Conservation (phyloP, 2,113 vertebrate species). For the Dromiciops gliroides region DNA sequence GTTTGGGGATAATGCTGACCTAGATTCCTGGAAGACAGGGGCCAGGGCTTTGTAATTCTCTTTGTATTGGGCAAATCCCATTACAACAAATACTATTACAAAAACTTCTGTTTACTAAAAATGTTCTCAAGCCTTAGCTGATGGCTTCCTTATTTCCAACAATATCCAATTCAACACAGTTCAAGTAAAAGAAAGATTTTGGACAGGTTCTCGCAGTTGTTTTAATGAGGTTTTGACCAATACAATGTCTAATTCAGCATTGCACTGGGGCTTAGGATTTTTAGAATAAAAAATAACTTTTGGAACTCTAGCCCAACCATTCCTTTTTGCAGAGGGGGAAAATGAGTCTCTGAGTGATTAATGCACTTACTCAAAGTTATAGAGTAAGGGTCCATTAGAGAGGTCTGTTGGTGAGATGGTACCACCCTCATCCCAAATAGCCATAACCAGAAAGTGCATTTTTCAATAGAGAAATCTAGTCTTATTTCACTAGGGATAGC, state of each 20-base stretch:
- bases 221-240: conserved; percentile 2
- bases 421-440: not conserved
- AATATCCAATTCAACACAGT: conserved; percentile 32
- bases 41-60: not conserved
- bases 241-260: not conserved
- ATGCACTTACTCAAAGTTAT: not conserved
- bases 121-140: not conserved
- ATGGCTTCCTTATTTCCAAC: not conserved
- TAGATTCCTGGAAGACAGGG: not conserved
- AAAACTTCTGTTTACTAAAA: conserved; percentile 39
- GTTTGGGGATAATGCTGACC: conserved; percentile 11
- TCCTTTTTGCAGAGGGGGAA: not conserved
- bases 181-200: conserved; percentile 26
- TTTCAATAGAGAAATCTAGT: conserved; percentile 22
- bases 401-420: conserved; percentile 21
- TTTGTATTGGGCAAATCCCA: conserved; percentile 37
- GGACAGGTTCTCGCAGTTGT: not conserved
- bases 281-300: not conserved
- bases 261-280: not conserved
- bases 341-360: not conserved
- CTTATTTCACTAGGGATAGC: not conserved
- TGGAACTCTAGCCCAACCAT: not conserved
- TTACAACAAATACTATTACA: conserved; percentile 22
- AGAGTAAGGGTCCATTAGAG: not conserved
- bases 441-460: not conserved